phyloP scores from a whole-genome alignment of 1,140 invertebrate species.

The Stegodyphus dumicola region DNA sequence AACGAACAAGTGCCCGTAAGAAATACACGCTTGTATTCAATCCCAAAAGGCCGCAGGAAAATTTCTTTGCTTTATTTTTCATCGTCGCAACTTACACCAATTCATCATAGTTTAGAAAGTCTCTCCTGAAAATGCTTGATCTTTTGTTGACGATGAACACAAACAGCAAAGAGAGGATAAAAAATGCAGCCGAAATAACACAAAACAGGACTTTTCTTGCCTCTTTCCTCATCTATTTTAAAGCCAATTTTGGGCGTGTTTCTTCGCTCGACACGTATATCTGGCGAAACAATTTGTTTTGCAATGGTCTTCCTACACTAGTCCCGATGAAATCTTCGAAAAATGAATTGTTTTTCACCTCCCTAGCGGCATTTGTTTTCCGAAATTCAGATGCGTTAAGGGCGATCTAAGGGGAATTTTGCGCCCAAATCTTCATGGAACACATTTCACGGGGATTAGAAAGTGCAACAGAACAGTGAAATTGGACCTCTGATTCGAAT shows the following conservation, averaged over 20 bases:
- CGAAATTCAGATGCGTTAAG: no score
- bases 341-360: neutral
- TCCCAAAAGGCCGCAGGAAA: neutral
- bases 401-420: no score
- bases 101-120: constrained; percentile 41
- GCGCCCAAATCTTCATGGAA: no score
- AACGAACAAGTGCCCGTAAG: neutral
- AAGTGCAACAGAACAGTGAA: no score
- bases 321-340: constrained; percentile 18
- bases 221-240: neutral
- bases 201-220: constrained; percentile 20
- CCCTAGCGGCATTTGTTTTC: no score
- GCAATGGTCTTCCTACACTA: neutral
- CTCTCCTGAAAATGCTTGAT: constrained; percentile 29
- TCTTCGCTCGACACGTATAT: constrained; percentile 3
- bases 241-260: constrained; percentile 32
- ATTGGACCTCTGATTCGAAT: no score
- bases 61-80: constrained; percentile 7
- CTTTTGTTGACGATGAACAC: constrained; percentile 7
- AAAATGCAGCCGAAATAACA: constrained; percentile 21
- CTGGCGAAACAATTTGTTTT: constrained; percentile 36
- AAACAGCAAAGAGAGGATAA: neutral
- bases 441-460: no score
- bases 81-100: neutral
- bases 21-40: constrained; percentile 15